Evolutionary conservation across 2,113 vertebrate genomes (phyloP).

Genomic region (Pitta sordida): DNA sequence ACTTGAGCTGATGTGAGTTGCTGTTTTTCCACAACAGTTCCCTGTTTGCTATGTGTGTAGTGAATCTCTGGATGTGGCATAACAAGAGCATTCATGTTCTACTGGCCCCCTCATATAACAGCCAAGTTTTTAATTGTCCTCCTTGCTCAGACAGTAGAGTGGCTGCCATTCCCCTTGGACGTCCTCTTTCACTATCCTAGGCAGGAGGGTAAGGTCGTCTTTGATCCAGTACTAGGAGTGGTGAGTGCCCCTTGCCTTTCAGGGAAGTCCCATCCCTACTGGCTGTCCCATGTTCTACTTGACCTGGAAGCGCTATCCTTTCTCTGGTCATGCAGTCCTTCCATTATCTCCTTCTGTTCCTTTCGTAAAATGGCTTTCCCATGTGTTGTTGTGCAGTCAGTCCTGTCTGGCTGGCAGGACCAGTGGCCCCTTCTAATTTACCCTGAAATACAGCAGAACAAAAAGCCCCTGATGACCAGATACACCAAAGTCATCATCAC

Average conservation of each 20-base stretch:
- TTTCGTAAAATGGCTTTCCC: neutral
- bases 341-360: neutral
- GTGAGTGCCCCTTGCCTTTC: neutral
- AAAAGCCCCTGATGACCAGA: neutral
- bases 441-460: neutral
- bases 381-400: neutral
- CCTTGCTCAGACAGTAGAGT: neutral
- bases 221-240: neutral
- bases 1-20: neutral
- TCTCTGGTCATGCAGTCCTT: accelerated
- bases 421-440: neutral
- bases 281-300: neutral
- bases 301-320: neutral
- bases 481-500: neutral
- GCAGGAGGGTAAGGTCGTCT: neutral
- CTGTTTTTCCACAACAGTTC: neutral
- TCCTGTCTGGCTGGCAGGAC: neutral
- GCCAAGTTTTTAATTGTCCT: neutral
- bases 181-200: neutral
- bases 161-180: neutral
- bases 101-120: neutral
- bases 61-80: neutral
- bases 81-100: neutral
- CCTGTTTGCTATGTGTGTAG: neutral
- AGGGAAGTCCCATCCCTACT: neutral